Evolutionary conservation across 2,888 invertebrate genomes (phyloP).

Genomic region (Acleris emargana): DNA sequence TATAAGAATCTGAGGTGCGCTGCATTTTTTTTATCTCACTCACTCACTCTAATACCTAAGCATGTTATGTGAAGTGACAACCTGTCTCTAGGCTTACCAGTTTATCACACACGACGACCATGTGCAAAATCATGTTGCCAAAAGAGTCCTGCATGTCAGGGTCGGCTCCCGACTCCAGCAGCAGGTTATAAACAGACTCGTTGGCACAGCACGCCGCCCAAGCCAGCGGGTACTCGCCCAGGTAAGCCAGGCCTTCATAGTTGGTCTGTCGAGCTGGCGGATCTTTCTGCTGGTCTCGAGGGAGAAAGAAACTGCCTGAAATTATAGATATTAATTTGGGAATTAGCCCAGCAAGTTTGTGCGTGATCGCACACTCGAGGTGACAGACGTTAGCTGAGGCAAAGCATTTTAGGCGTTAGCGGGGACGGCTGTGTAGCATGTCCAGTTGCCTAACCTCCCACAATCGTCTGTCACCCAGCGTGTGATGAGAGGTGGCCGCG

Average conservation of each 20-base stretch:
- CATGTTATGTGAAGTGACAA: too few species aligned
- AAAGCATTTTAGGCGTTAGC: too few species aligned
- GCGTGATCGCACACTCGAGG: too few species aligned
- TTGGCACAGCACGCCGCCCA: constrained; percentile 99
- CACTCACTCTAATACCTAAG: too few species aligned
- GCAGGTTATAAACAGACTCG: constrained; percentile 97
- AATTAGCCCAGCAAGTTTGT: too few species aligned
- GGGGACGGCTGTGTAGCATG: too few species aligned
- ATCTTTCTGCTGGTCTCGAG: constrained; percentile 94
- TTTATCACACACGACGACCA: constrained; percentile 99
- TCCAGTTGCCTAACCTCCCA: too few species aligned
- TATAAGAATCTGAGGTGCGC: too few species aligned
- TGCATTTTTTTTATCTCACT: too few species aligned
- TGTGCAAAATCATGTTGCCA: constrained; percentile 99
- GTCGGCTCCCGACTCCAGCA: constrained; percentile 95
- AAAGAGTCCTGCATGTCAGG: constrained; percentile 98
- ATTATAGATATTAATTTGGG: background rate
- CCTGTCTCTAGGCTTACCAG: constrained; percentile 83
- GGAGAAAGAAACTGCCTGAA: constrained; percentile 94
- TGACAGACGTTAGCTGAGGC: too few species aligned
- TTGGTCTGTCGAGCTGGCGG: constrained; percentile 92
- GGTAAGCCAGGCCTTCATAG: constrained; percentile 98
- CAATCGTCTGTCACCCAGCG: too few species aligned
- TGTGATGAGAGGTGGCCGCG: too few species aligned
- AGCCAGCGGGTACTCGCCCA: constrained; percentile 98